Evolutionary conservation across 2,888 invertebrate genomes (phyloP), one percentile per base, ranked within the genome.

Genomic region (Sturmia bella): DNA sequence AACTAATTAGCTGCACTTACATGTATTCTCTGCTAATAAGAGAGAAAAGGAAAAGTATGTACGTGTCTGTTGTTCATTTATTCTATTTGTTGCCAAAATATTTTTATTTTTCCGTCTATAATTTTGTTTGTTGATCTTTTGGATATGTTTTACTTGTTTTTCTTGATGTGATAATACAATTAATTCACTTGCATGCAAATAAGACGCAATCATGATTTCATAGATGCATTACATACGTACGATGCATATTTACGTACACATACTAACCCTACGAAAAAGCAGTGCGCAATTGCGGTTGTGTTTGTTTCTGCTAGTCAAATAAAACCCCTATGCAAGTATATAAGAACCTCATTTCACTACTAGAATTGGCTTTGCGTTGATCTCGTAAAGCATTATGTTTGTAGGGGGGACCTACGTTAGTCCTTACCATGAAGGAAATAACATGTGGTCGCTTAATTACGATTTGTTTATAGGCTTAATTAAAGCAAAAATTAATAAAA

Each of bases 311-410:
- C 85, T 78, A 54, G 84, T 84, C 69, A 54, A 70, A 85, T 86
- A 86, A 86, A 87, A 87, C 85, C 84, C 83, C 85, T 83, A 86
- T 84, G 87, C 86, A 86, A 87, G 87, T 87, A 88, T 88, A 88
- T 82, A 88, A 86, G 86, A 84, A 59, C 85, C 83, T 85, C 85
- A 86, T 86, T 85, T 85, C 81, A 66, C 74, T 83, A 48, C 56
- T 79, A 83, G 85, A 86, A 86, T 85, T 85, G 83, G 86, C 87
- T 86, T 87, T 86, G 86, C 85, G 85, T 86, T 85, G 84, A 85
- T 83, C 84, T 86, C 85, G 83, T 82, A 70, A 82, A 80, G 84
- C 75, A 39, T 70, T 82, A 82, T 70, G 39, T 39, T 52, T 43
- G 73, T 12, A 80, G 76, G 74, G 24, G 64, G 27, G 45, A n/a